These are phyloP conservation scores for Takifugu ocellatus DNA, from an alignment of 2,797 vertebrate species.

Conservation along the genomic window DNA sequence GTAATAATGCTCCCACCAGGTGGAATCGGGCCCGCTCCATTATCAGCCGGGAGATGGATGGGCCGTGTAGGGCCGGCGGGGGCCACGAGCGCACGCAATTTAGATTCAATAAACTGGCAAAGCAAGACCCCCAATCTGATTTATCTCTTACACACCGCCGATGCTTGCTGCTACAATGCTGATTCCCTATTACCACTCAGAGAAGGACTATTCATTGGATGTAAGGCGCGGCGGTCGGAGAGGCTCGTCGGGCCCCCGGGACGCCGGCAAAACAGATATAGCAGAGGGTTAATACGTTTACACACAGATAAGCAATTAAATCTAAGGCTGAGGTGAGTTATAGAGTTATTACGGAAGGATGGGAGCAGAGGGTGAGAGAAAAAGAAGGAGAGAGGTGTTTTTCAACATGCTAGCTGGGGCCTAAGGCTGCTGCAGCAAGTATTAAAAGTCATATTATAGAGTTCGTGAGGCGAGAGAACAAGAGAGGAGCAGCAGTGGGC, in stretches of 20 bases:
- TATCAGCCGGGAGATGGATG: constrained; percentile 96
- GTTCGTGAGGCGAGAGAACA: constrained; percentile 57
- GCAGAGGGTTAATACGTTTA: constrained; percentile 72
- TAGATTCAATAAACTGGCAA: constrained; percentile 97
- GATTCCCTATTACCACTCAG: constrained; percentile 83
- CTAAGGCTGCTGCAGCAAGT: constrained; percentile 48
- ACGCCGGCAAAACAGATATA: constrained; percentile 70
- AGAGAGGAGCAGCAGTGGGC: constrained; percentile 53
- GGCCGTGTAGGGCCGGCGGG: constrained; percentile 87
- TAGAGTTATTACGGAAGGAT: constrained; percentile 72
- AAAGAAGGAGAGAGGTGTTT: constrained; percentile 49
- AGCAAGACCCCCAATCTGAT: constrained; percentile 89
- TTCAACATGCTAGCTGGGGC: constrained; percentile 50
- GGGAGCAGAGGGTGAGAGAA: constrained; percentile 28
- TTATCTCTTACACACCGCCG: constrained; percentile 85
- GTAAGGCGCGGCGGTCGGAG: constrained; percentile 73
- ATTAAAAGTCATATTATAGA: constrained; percentile 61
- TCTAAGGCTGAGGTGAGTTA: constrained; percentile 74
- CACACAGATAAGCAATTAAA: constrained; percentile 77
- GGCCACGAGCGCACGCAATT: constrained; percentile 87
- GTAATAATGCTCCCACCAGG: constrained; percentile 98
- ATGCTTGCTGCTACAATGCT: constrained; percentile 73
- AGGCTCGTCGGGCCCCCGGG: constrained; percentile 67
- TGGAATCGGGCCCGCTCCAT: constrained; percentile 93
- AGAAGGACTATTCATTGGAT: constrained; percentile 87